phyloP scores from a whole-genome alignment of 2,888 invertebrate species.

The Ophioninae sp. region DNA sequence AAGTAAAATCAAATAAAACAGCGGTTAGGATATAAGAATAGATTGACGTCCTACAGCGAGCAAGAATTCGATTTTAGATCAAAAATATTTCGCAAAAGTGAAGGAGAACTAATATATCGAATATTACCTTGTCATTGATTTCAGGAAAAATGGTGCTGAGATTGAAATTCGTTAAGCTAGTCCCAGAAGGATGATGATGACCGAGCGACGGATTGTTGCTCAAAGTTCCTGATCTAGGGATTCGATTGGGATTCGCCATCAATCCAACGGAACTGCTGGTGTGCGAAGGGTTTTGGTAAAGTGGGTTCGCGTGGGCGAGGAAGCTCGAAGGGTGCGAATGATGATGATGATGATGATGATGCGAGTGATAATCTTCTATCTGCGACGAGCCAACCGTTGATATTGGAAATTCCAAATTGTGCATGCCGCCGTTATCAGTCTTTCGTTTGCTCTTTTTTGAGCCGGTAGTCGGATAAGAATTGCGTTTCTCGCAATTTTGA shows the following conservation, averaged over 20 bases:
- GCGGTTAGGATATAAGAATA: neutral
- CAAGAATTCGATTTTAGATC: no score
- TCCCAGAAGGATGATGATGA: constrained; percentile 80
- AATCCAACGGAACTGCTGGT: constrained; percentile 66
- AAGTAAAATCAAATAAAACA: neutral
- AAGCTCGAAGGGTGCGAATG: constrained; percentile 55
- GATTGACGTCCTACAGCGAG: neutral
- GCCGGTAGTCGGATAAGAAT: constrained; percentile 68
- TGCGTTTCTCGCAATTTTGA: constrained; percentile 77
- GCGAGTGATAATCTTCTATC: constrained; percentile 75
- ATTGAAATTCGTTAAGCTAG: constrained; percentile 89
- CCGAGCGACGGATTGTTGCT: constrained; percentile 73
- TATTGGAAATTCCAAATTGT: constrained; percentile 77
- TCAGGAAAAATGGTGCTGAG: constrained; percentile 92
- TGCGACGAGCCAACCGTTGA: constrained; percentile 74
- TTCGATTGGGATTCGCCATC: constrained; percentile 69
- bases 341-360: constrained; percentile 67
- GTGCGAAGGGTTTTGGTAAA: constrained; percentile 78
- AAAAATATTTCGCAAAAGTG: constrained; percentile 1
- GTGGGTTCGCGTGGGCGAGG: constrained; percentile 72
- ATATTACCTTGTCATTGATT: constrained; percentile 85
- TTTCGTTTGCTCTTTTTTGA: constrained; percentile 78
- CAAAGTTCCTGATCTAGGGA: constrained; percentile 67
- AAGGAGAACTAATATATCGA: neutral
- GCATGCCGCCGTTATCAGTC: constrained; percentile 70